These are phyloP conservation scores for Bungarus multicinctus DNA, from an alignment of 2,113 vertebrate species.

Conservation along the genomic window DNA sequence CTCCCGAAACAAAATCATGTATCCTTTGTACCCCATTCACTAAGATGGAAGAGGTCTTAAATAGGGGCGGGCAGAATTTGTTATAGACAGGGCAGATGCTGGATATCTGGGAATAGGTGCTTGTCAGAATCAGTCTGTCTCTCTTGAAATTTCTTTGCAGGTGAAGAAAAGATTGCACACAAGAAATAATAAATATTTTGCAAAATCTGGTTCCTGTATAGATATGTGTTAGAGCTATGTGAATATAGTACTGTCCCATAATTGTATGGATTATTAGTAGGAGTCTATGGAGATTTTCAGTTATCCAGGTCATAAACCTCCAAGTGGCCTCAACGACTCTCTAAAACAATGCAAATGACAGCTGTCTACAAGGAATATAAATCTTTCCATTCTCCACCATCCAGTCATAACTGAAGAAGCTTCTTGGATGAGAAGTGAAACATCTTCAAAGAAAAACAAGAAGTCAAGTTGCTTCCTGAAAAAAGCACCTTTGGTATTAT, in stretches of 20 bases:
- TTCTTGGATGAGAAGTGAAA: too few relatives aligned
- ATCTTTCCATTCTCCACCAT: too few relatives aligned
- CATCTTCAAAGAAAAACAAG: too few relatives aligned
- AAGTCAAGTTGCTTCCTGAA: too few relatives aligned
- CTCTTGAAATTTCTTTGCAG: constrained; percentile 18
- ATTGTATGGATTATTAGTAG: background rate
- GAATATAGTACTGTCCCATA: background rate
- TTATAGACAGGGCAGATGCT: background rate
- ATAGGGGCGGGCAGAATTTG: background rate
- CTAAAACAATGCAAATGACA: too few relatives aligned
- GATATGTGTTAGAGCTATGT: background rate
- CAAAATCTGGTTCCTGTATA: background rate
- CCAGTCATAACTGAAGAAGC: too few relatives aligned
- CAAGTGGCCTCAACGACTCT: too few relatives aligned
- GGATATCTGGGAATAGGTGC: background rate
- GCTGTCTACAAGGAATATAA: too few relatives aligned
- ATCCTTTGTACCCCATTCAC: constrained; percentile 76
- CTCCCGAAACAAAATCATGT: constrained; percentile 76
- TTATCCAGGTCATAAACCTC: too few relatives aligned
- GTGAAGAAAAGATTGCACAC: background rate
- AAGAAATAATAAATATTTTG: background rate
- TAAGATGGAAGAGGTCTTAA: background rate
- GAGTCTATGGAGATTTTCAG: too few relatives aligned
- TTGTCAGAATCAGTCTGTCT: background rate
- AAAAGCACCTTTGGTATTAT: background rate